Conservation (phyloP, 2,113 vertebrate genomes). For the Fregetta grallaria region DNA sequence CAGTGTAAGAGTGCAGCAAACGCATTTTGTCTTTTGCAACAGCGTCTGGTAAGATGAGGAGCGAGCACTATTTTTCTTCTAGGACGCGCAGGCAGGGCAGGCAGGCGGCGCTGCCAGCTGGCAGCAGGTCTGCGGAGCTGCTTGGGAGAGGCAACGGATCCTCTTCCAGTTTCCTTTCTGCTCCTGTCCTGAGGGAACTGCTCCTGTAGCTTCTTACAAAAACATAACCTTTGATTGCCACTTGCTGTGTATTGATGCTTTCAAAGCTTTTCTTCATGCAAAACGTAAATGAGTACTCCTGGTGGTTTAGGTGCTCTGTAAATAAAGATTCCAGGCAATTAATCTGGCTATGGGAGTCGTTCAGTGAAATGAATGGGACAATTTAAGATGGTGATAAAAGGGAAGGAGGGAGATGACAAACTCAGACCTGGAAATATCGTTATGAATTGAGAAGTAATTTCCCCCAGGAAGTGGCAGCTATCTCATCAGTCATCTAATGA, state of each 20-base stretch:
- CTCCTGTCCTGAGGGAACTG: not conserved
- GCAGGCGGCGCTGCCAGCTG: conserved; percentile 7
- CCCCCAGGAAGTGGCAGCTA: conserved; percentile 8
- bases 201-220: not conserved
- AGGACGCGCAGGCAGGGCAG: not conserved
- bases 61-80: not conserved
- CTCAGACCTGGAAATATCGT: not conserved
- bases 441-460: not conserved
- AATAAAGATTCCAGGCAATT: not conserved
- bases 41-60: not conserved
- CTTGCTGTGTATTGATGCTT: not conserved
- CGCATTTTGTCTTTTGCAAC: not conserved
- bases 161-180: conserved; percentile 9
- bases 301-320: not conserved
- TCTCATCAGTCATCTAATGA: conserved; percentile 39
- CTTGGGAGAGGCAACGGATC: not conserved
- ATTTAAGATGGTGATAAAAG: not conserved
- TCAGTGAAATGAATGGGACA: not conserved
- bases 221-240: not conserved
- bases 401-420: not conserved
- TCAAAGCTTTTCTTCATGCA: not conserved
- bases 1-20: not conserved
- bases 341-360: not conserved
- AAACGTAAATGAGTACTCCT: not conserved
- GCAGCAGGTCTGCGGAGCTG: not conserved